phyloP scores from a whole-genome alignment of 2,888 invertebrate species.

The Plemyria rubiginata region DNA sequence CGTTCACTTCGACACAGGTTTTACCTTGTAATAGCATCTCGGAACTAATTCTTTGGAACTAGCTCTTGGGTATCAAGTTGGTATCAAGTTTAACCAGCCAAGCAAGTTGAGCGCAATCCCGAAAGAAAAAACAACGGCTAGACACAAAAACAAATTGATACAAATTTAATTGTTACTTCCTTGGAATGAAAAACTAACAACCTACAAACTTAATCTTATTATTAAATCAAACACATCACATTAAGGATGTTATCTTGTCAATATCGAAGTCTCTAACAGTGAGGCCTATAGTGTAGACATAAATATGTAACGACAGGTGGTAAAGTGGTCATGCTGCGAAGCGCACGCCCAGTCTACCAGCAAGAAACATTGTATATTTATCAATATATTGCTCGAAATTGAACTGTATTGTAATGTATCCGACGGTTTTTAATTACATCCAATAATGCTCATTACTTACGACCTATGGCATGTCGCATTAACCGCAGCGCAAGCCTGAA shows the following conservation, averaged over 20 bases:
- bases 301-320: constrained; percentile 85
- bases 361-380: constrained; percentile 58
- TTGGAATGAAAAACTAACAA: constrained; percentile 65
- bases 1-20: no score
- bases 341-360: constrained; percentile 72
- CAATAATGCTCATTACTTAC: constrained; percentile 48
- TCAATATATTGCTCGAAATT: constrained; percentile 57
- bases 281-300: constrained; percentile 85
- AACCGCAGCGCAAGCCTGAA: constrained; percentile 81
- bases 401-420: constrained; percentile 61
- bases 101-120: neutral
- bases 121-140: neutral
- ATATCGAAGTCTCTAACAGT: constrained; percentile 85
- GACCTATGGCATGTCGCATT: constrained; percentile 45
- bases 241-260: constrained; percentile 86
- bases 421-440: constrained; percentile 59
- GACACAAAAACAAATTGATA: constrained; percentile 35
- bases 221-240: constrained; percentile 86
- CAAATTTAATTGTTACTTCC: constrained; percentile 68
- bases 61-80: neutral
- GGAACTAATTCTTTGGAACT: no score
- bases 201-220: constrained; percentile 82
- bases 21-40: no score
- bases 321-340: constrained; percentile 83
- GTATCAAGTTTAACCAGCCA: constrained; percentile 2